Percentiles rank a stretch among this genome's conserved stretches.
phyloP scores from a whole-genome alignment of 2,113 vertebrate genomes.

The Telmatochromis brichardi region DNA sequence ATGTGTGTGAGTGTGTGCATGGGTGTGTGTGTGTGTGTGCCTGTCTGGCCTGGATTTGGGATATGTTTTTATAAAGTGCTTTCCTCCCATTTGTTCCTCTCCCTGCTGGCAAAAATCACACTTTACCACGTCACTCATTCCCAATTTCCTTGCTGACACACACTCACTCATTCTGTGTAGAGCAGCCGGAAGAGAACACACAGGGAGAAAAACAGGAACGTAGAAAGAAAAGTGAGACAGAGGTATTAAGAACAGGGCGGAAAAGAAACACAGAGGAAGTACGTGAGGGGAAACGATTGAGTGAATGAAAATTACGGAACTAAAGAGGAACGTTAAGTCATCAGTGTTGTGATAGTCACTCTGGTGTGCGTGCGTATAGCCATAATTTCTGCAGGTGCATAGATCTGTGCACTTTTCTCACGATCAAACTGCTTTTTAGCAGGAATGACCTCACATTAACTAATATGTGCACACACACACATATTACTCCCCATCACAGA shows the following conservation, averaged over 20 bases:
- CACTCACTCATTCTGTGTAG: not conserved
- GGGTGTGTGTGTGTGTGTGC: not conserved
- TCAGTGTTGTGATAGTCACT: not conserved
- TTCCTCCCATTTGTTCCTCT: not conserved
- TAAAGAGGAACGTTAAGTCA: not conserved
- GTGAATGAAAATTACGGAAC: conserved; percentile 5
- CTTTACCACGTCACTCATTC: conserved; percentile 1
- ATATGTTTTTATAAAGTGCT: conserved; percentile 27
- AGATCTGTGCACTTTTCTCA: conserved; percentile 6
- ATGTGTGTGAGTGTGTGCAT: not conserved
- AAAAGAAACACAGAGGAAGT: not conserved
- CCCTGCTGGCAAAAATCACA: conserved; percentile 1
- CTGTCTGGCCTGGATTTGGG: conserved; percentile 25
- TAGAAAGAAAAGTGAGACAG: not conserved
- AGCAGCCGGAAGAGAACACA: not conserved
- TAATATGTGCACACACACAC: not conserved
- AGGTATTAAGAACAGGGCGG: not conserved
- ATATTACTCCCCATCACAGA: not conserved
- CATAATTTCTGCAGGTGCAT: conserved; percentile 14
- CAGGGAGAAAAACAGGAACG: not conserved
- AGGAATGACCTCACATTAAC: not conserved
- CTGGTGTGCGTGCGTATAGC: not conserved
- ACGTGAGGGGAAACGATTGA: not conserved
- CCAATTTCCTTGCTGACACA: not conserved
- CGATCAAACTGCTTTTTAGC: conserved; percentile 6